phyloP scores from a whole-genome alignment of 2,888 invertebrate species.

The Sturmia bella region DNA sequence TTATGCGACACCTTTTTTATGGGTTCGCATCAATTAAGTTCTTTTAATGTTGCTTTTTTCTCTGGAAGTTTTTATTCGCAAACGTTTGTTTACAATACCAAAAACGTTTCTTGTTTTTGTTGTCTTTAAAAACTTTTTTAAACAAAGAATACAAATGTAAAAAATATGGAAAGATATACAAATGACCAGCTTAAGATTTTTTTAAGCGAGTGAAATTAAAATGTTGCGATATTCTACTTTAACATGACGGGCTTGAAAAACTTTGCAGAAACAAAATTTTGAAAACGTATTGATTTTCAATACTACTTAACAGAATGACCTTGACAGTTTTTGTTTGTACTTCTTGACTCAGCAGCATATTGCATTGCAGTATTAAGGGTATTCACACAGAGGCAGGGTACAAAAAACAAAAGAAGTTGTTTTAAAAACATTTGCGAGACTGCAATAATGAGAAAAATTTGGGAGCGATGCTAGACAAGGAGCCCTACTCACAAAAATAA shows the following conservation, averaged over 20 bases:
- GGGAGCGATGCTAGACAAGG: too few relatives aligned
- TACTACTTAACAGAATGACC: constrained; percentile 48
- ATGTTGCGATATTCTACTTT: constrained; percentile 4
- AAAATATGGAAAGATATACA: not conserved
- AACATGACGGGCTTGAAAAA: constrained; percentile 12
- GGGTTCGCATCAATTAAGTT: constrained; percentile 68
- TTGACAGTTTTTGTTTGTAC: constrained; percentile 44
- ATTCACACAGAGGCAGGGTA: not conserved
- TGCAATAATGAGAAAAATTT: too few relatives aligned
- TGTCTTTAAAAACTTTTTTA: not conserved
- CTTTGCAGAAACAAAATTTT: not conserved
- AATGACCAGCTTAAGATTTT: constrained; percentile 12
- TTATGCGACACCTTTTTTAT: constrained; percentile 69
- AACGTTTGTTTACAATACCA: constrained; percentile 25
- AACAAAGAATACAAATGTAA: constrained; percentile 41
- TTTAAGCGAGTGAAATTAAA: constrained; percentile 30
- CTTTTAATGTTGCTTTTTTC: constrained; percentile 36
- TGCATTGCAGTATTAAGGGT: constrained; percentile 12
- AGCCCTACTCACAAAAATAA: too few relatives aligned
- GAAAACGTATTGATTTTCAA: constrained; percentile 27
- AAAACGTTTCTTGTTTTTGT: constrained; percentile 27
- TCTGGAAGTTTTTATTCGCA: constrained; percentile 11
- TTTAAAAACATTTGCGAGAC: too few relatives aligned
- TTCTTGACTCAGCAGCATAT: constrained; percentile 12
- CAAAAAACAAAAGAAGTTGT: not conserved